A percentile compares a stretch with the other conserved stretches of the same genome.
Evolutionary conservation across 2,888 invertebrate species (phyloP).

Genomic region (Agyllia agylla): DNA sequence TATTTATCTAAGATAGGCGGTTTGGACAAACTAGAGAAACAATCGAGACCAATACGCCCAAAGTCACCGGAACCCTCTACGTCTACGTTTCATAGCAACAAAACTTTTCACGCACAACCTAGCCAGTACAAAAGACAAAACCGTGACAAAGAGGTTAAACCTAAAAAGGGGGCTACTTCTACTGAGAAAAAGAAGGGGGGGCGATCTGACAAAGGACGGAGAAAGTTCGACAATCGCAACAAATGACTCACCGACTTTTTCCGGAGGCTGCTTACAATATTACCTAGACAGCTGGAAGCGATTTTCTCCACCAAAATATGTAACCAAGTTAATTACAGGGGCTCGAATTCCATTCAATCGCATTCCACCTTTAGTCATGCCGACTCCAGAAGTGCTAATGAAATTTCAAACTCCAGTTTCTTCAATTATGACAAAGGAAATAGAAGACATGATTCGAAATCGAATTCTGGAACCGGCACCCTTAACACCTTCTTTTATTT

Average conservation of each 20-base stretch:
- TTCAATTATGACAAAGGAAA: background rate
- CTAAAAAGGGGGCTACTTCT: background rate
- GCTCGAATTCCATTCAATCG: background rate
- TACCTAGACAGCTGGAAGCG: background rate
- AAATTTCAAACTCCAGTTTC: background rate
- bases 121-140: background rate
- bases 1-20: background rate
- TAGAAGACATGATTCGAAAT: background rate
- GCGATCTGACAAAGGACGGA: background rate
- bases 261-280: background rate
- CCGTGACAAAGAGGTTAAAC: background rate
- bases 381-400: background rate
- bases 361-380: background rate
- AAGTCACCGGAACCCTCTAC: background rate
- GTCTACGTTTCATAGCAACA: background rate
- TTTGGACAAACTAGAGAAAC: background rate
- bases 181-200: background rate
- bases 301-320: background rate
- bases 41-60: background rate
- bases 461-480: background rate
- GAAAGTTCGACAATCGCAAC: background rate
- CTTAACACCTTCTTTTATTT: background rate
- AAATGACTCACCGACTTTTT: background rate
- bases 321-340: background rate
- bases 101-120: background rate